Evolutionary conservation across 2,888 invertebrate genomes (phyloP).

Genomic region (Tryphoninae sp.): DNA sequence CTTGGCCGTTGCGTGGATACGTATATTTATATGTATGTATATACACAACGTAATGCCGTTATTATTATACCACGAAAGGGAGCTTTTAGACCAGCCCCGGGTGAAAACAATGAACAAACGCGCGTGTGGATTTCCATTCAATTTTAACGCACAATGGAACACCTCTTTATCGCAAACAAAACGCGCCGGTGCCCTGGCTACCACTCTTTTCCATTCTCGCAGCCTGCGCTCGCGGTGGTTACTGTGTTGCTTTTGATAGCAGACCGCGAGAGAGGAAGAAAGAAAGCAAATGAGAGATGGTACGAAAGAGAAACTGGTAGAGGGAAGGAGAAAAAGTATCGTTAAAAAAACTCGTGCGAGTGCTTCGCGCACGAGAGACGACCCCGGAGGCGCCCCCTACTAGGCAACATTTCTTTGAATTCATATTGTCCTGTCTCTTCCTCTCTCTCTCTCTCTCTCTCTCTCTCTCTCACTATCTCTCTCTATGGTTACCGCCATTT

Average conservation of each 20-base stretch:
- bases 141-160: slow-evolving; percentile 61
- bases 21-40: neutral
- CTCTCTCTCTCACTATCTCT: neutral
- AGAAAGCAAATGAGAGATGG: neutral
- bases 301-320: slow-evolving; percentile 43
- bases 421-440: slow-evolving; percentile 47
- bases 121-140: slow-evolving; percentile 59
- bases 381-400: slow-evolving; percentile 13
- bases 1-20: slow-evolving; percentile 11
- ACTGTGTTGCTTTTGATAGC: slow-evolving; percentile 55
- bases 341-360: slow-evolving; percentile 52
- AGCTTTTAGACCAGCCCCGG: slow-evolving; percentile 18
- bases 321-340: slow-evolving; percentile 28
- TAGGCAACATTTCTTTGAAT: slow-evolving; percentile 57
- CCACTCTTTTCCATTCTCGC: neutral
- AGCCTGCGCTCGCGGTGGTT: slow-evolving; percentile 15
- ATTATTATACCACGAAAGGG: slow-evolving; percentile 13
- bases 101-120: slow-evolving; percentile 56
- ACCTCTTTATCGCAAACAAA: slow-evolving; percentile 59
- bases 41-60: neutral
- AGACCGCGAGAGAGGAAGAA: slow-evolving; percentile 4
- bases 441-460: neutral
- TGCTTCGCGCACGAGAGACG: slow-evolving; percentile 22
- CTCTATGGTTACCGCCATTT: slow-evolving; percentile 8
- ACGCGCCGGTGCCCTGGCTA: slow-evolving; percentile 38